Evolutionary conservation across 2,113 vertebrate species (phyloP).

Genomic region (Arizona elegans): DNA sequence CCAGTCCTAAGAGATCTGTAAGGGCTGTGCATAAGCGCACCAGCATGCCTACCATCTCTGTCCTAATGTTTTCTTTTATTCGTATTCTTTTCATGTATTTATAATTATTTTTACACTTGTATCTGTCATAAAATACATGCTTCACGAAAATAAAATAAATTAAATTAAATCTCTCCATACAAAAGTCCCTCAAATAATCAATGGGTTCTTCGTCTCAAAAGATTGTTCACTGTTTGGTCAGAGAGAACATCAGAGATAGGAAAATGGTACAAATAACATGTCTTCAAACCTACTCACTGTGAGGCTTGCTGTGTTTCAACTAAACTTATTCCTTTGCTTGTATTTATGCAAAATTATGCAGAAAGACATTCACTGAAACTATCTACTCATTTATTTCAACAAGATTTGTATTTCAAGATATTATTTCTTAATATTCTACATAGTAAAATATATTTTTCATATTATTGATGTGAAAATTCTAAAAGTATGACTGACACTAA

Average conservation of each 20-base stretch:
- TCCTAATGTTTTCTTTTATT: too few relatives aligned
- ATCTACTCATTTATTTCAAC: neutral
- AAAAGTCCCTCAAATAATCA: neutral
- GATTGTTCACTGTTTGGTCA: neutral
- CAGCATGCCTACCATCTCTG: too few relatives aligned
- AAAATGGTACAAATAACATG: neutral
- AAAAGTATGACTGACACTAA: neutral
- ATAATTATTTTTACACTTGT: too few relatives aligned
- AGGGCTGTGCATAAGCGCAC: too few relatives aligned
- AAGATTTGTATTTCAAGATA: neutral
- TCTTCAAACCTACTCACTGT: neutral
- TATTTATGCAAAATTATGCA: neutral
- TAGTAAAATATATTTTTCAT: neutral
- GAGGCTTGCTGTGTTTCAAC: neutral
- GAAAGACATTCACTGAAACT: neutral
- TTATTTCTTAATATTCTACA: neutral
- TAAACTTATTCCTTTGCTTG: neutral
- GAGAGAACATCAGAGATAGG: neutral
- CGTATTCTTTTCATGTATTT: too few relatives aligned
- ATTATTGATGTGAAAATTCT: neutral
- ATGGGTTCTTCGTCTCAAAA: neutral
- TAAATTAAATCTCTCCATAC: neutral
- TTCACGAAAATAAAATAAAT: too few relatives aligned
- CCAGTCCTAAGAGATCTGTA: too few relatives aligned
- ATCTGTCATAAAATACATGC: too few relatives aligned